Evolutionary conservation across 2,113 vertebrate species (phyloP).

Genomic region (Sitta europaea): DNA sequence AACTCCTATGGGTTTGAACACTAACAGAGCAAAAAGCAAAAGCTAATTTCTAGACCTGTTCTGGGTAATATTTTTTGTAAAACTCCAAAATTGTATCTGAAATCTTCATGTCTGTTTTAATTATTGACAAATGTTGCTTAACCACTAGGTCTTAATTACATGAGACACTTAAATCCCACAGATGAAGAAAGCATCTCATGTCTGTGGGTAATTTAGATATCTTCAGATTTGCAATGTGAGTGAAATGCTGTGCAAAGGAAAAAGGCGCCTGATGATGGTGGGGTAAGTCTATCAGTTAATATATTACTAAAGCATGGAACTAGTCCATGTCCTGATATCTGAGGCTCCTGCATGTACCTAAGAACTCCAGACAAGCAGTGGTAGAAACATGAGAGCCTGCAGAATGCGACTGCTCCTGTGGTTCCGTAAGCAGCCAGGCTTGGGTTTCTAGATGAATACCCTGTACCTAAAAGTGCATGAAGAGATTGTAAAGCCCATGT

Average conservation of each 20-base stretch:
- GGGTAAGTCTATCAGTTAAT: not conserved
- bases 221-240: not conserved
- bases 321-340: not conserved
- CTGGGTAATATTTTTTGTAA: not conserved
- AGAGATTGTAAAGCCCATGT: not conserved
- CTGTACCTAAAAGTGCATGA: not conserved
- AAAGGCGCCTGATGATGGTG: not conserved
- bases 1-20: not conserved
- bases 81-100: not conserved
- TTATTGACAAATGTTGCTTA: not conserved
- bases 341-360: not conserved
- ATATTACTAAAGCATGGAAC: not conserved
- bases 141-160: not conserved
- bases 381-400: not conserved
- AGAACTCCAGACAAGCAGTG: not conserved
- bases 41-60: not conserved
- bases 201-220: not conserved
- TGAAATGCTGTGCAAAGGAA: rapidly evolving
- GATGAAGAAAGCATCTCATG: not conserved
- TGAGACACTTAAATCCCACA: not conserved
- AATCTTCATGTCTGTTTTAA: not conserved
- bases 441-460: not conserved
- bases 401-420: not conserved
- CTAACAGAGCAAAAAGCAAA: not conserved
- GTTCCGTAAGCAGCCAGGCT: not conserved